phyloP scores from a whole-genome alignment of 2,797 vertebrate genomes.

The Phoebastria nigripes region DNA sequence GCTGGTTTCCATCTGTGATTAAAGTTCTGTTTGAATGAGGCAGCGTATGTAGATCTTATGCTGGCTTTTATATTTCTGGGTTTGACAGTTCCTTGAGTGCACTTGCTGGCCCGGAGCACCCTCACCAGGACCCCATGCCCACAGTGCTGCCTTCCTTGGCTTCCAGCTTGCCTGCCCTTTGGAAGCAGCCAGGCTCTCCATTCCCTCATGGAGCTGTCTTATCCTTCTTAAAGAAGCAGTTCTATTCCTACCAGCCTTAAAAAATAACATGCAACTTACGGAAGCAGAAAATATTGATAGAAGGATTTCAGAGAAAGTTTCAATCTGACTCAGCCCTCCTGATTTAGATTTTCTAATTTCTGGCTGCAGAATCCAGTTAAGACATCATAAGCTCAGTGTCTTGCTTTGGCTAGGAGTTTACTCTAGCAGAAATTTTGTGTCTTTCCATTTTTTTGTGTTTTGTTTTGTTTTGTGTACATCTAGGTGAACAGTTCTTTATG shows the following conservation, averaged over 20 bases:
- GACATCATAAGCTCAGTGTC: conserved; percentile 36
- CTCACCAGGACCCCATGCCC: not conserved
- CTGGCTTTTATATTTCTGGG: not conserved
- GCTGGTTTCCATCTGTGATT: not conserved
- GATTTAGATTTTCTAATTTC: conserved; percentile 58
- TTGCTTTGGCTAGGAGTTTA: conserved; percentile 19
- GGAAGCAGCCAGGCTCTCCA: not conserved
- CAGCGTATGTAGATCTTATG: not conserved
- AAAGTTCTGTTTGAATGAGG: not conserved
- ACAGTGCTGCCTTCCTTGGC: not conserved
- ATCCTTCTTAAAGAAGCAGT: not conserved
- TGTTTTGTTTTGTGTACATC: not conserved
- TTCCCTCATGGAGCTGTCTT: not conserved
- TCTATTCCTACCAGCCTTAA: not conserved
- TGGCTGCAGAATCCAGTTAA: conserved; percentile 56
- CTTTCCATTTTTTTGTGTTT: not conserved
- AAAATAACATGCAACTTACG: not conserved
- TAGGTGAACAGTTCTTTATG: not conserved
- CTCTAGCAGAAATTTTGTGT: not conserved
- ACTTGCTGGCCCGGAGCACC: not conserved
- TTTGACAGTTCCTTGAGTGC: not conserved
- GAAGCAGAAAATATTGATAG: not conserved
- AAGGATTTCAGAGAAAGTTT: conserved; percentile 3
- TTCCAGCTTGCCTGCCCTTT: not conserved
- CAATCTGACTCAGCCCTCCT: conserved; percentile 14